phyloP scores from a whole-genome alignment of 2,113 vertebrate genomes.

The Sceloporus undulatus region DNA sequence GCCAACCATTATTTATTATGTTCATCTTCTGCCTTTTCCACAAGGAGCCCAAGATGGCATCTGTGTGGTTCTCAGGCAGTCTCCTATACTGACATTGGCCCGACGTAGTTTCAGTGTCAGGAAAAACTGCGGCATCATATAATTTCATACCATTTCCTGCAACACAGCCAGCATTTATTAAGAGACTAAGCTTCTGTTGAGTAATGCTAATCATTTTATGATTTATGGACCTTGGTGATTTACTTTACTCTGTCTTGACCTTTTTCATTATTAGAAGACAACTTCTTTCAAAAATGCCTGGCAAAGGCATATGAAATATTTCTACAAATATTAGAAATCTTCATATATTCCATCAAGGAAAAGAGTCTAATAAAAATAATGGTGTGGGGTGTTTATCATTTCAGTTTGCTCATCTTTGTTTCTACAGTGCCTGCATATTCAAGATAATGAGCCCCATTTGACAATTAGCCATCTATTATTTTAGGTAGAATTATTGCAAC shows the following conservation, averaged over 20 bases:
- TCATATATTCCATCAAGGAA: neutral
- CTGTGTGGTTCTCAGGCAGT: too few relatives aligned
- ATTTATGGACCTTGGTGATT: neutral
- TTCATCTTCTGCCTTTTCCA: neutral
- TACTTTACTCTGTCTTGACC: neutral
- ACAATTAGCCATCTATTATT: neutral
- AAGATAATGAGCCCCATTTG: neutral
- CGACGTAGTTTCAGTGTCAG: neutral
- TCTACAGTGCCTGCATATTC: neutral
- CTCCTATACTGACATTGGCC: neutral
- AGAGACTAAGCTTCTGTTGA: neutral
- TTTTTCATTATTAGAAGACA: slow-evolving; percentile 3
- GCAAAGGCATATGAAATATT: neutral
- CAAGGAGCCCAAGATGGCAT: neutral
- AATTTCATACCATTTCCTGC: neutral
- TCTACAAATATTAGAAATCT: neutral
- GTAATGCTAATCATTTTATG: neutral
- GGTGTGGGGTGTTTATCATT: neutral
- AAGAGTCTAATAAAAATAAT: neutral
- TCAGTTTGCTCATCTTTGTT: neutral
- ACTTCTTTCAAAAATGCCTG: neutral
- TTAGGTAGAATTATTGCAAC: neutral
- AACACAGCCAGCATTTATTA: neutral
- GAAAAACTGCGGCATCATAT: neutral
- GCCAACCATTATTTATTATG: neutral